These are phyloP conservation scores for Pseudomyrmex cubaensis DNA, from an alignment of 1,140 invertebrate genomes.

Conservation along the genomic window DNA sequence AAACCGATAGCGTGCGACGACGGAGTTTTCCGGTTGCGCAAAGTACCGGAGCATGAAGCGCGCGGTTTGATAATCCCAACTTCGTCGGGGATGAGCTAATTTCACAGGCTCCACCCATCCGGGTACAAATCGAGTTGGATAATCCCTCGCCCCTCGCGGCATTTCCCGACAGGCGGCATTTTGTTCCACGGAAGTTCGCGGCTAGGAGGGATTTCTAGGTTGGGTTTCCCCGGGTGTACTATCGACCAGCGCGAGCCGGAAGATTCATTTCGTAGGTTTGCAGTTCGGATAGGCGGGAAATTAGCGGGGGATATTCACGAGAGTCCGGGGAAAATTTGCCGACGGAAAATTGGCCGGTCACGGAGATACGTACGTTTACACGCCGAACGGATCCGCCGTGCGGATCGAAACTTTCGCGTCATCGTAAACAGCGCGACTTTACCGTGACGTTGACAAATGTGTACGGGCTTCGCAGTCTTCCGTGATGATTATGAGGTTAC, in stretches of 20 bases:
- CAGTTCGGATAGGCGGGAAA: conserved; percentile 11
- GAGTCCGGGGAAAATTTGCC: not conserved
- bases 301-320: not conserved
- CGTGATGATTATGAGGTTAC: conserved; percentile 53
- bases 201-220: conserved; percentile 16
- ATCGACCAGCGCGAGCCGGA: conserved; percentile 11
- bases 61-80: conserved; percentile 44
- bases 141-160: conserved; percentile 6
- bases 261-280: conserved; percentile 35
- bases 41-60: not conserved
- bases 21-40: not conserved
- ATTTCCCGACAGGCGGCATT: conserved; percentile 21
- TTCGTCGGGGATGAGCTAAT: conserved; percentile 40
- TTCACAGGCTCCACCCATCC: conserved; percentile 27
- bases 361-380: not conserved
- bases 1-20: not conserved
- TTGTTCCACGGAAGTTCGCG: conserved; percentile 25
- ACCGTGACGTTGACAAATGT: conserved; percentile 45
- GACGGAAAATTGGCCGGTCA: not conserved
- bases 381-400: too few relatives aligned
- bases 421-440: not conserved
- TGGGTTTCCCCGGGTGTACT: not conserved
- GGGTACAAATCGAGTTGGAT: conserved; percentile 37
- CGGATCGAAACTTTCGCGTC: not conserved
- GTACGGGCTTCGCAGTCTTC: conserved; percentile 19